Base-by-base conservation (phyloP, 2,113 vertebrate species). In the Copsychus sechellarum region DNA sequence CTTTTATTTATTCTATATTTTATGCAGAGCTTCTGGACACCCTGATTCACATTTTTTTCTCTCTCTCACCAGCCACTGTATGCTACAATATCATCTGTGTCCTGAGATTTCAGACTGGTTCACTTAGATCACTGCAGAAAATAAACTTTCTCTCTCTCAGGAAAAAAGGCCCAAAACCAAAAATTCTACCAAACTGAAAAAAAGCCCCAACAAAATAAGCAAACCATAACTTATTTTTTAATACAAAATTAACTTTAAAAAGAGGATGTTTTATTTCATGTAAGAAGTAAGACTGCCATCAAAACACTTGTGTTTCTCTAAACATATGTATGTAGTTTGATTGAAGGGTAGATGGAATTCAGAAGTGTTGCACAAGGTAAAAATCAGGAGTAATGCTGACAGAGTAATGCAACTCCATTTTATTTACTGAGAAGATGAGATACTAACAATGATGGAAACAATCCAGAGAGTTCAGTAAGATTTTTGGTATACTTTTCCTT, bases 1-100 rank as follows among this genome's bases (percentile, higher is more conserved):
- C 34, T 83, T 92, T 92, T 87, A 78, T 94, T 81, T 71, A 48
- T 77, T 94, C 33, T 94, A 4, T 57, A 50, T 87, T 95, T 93
- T 94, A 70, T 77, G 28, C 47, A 82, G 64, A 70, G 6, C n/a
- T 93, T 70, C 36, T 56, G 77, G 42, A 64, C 22, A 86, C 23
- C 9, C 11, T 28, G 26, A 64, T 31, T 40, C n/a, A 36, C 56
- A 24, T 77, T 88, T 81, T 66, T 12, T 42, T 67, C 86, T 88
- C 29, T 80, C 82, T 80, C 13, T 78, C 90, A 76, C 26, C 61
- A 91, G 14, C 22, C 42, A n/a, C 70, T 91, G 43, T 70, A 12
- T 56, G 65, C 2, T 11, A 74, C 26, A 71, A 17, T 45, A 4
- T 92, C 21, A 91, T 91, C n/a, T 38, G 12, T 40, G 57, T 65